Evolutionary conservation across 2,113 vertebrate species (phyloP).

Genomic region (Cryptoleucopteryx plumbea): DNA sequence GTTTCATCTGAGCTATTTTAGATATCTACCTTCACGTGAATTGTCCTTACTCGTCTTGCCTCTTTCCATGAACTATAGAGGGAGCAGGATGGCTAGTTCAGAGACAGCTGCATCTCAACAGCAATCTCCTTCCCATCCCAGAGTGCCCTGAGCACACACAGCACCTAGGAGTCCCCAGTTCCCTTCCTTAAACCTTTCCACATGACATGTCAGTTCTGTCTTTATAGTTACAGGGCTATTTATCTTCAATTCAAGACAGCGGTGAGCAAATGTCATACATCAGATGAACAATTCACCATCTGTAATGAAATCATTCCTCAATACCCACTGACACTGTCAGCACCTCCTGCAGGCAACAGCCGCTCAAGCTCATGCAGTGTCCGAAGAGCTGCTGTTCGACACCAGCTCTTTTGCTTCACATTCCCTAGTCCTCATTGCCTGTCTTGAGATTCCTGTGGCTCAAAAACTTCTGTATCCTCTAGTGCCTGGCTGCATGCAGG

Average conservation of each 20-base stretch:
- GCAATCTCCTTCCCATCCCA: background rate
- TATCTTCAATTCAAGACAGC: background rate
- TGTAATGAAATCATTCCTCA: background rate
- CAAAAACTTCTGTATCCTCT: background rate
- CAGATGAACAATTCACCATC: background rate
- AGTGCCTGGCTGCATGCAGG: background rate
- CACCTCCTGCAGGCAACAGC: background rate
- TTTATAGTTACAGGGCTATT: background rate
- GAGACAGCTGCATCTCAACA: background rate
- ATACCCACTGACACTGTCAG: too few species aligned
- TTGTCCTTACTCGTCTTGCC: background rate
- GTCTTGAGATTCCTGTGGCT: background rate
- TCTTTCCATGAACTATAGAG: background rate
- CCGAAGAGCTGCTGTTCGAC: background rate
- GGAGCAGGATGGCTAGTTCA: background rate
- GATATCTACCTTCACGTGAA: background rate
- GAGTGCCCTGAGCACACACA: background rate
- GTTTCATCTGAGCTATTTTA: background rate
- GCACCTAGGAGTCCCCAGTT: background rate
- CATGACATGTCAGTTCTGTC: background rate
- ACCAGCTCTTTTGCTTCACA: background rate
- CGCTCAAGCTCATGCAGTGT: background rate
- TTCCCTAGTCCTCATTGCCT: background rate
- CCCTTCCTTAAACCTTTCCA: background rate
- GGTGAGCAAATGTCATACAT: too few species aligned